Conservation (phyloP, 2,888 invertebrate genomes). For the Nipponacmea schrenckii region DNA sequence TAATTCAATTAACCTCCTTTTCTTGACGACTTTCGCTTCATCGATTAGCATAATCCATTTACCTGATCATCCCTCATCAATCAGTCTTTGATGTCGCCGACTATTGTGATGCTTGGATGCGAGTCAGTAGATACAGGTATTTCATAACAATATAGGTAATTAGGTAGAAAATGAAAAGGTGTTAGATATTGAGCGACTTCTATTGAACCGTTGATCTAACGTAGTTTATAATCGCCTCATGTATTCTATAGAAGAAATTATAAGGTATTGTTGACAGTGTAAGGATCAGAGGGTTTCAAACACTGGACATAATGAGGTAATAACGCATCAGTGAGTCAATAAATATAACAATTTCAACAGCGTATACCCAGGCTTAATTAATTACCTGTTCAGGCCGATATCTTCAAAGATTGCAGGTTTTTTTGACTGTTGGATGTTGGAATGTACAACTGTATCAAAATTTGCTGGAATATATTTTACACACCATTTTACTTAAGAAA, state of each 20-base stretch:
- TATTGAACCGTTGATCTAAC: neutral
- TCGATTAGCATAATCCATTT: conserved; percentile 2
- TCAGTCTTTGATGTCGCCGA: neutral
- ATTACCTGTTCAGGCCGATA: no score
- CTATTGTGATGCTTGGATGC: conserved; percentile 8
- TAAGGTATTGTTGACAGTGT: neutral
- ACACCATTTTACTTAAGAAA: no score
- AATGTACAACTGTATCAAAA: no score
- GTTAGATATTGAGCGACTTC: conserved; percentile 3
- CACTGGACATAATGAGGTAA: neutral
- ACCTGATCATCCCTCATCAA: neutral
- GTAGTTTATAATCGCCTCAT: neutral
- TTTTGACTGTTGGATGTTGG: no score
- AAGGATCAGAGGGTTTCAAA: neutral
- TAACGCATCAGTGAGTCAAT: neutral
- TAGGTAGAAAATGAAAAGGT: neutral
- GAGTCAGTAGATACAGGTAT: neutral
- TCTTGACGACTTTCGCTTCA: neutral
- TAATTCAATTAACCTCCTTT: neutral
- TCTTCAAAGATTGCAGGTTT: no score
- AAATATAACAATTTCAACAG: no score
- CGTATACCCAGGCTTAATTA: no score
- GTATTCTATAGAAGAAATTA: neutral
- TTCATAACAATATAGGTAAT: conserved; percentile 3
- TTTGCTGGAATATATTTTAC: no score